phyloP scores from a whole-genome alignment of 2,888 invertebrate genomes.

The Priocnemis perturbator region DNA sequence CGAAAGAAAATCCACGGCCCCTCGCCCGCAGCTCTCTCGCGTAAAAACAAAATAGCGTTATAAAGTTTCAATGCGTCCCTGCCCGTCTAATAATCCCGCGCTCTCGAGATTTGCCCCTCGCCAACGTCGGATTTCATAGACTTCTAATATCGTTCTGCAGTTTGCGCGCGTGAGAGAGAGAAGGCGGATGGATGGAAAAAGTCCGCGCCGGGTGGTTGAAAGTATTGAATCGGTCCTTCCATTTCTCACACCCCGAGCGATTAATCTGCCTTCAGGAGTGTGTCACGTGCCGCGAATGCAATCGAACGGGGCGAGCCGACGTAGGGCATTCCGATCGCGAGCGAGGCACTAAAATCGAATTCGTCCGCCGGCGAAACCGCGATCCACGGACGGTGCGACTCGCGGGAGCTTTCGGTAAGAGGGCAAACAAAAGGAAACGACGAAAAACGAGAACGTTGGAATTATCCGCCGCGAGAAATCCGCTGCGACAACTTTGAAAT shows the following conservation, averaged over 20 bases:
- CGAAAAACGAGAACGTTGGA: not conserved
- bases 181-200: no score
- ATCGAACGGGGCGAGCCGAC: not conserved
- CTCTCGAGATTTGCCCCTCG: no score
- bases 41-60: no score
- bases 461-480: constrained; percentile 11
- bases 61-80: no score
- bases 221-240: no score
- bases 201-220: no score
- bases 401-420: not conserved
- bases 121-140: not conserved
- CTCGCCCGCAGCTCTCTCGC: no score
- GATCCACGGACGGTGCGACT: not conserved
- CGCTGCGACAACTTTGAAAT: constrained; percentile 8
- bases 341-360: constrained; percentile 28
- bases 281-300: constrained; percentile 30
- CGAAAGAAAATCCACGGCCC: no score
- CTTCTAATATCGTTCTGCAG: no score
- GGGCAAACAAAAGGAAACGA: not conserved
- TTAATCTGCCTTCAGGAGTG: constrained; percentile 23
- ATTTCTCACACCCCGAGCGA: not conserved
- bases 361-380: constrained; percentile 19
- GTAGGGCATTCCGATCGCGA: constrained; percentile 17
- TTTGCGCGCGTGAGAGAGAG: no score
- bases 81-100: no score